Base-by-base conservation (phyloP, 2,113 vertebrate genomes). In the Microcebus griseorufus region DNA sequence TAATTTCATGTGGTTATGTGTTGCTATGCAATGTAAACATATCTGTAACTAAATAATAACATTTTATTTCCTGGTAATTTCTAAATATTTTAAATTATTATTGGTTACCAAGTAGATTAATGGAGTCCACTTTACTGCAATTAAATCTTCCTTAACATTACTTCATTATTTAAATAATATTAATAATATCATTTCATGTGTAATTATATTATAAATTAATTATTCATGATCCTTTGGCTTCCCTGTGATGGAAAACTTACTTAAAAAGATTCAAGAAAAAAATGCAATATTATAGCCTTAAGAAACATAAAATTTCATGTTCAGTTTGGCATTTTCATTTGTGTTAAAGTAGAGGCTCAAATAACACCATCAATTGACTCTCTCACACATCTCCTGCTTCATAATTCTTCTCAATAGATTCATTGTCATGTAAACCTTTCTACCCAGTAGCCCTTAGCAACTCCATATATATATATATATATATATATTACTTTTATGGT, bases 141-240 rank as follows among this genome's bases (percentile, higher is more conserved):
- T 62, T 17, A 23, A 75, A 3, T 2, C 42, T 82, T 76, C 22
- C 37, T 82, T 67, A 82, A 53, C 32, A 69, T 87, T 39, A 29
- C 69, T 86, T 90, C 10, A 76, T 65, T 58, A 58, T 81, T 81
- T 2, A 65, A 90, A 85, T 64, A 4, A 73, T 84, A 14, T 32
- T 64, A 76, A n/a, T 65, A 53, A 87, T 73, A 51, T 83, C 2
- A 58, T 83, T 51, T 69, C 23, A 53, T 76, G n/a, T 39, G 32
- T 82, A 64, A 95, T 89, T 91, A 73, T 91, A 90, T 82, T 13
- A 34, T 53, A 27, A 55, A 60, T 70, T 83, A 29, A 67, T 92
- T 94, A 82, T 82, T 94, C 17, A 55, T 58, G 8, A 78, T 65
- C 82, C 6, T 72, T 85, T 70, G 51, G 27, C 16, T 84, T 93